Evolutionary conservation across 2,888 invertebrate species (phyloP).

Genomic region (Plemyria rubiginata): DNA sequence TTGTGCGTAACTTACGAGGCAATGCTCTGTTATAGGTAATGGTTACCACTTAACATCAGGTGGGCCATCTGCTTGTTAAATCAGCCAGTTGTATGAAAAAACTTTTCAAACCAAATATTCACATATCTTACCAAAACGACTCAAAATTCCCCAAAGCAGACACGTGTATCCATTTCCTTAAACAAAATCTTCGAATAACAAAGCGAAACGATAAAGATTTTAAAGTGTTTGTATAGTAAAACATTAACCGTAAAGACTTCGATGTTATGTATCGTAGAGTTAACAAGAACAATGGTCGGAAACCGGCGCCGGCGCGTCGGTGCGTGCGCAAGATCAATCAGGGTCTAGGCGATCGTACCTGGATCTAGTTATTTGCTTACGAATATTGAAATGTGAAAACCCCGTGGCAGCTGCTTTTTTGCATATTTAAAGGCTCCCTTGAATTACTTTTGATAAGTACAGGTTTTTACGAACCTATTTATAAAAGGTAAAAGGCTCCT

Average conservation of each 20-base stretch:
- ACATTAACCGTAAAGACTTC: constrained; percentile 10
- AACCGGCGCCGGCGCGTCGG: constrained; percentile 55
- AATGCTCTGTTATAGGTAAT: too few relatives aligned
- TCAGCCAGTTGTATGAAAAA: too few relatives aligned
- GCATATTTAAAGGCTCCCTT: too few relatives aligned
- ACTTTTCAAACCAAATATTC: too few relatives aligned
- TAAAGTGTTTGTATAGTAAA: constrained; percentile 12
- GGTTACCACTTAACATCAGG: too few relatives aligned
- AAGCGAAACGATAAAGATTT: not conserved
- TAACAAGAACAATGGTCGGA: constrained; percentile 60
- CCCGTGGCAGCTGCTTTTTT: too few relatives aligned
- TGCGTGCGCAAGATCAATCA: constrained; percentile 47
- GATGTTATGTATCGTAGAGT: constrained; percentile 25
- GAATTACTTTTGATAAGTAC: too few relatives aligned
- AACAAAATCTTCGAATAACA: not conserved
- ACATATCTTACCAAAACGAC: not conserved
- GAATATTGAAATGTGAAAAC: constrained; percentile 5
- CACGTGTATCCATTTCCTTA: not conserved
- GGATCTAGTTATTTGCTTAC: constrained; percentile 32
- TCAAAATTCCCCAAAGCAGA: not conserved
- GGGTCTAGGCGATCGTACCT: constrained; percentile 18
- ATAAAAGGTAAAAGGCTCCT: too few relatives aligned
- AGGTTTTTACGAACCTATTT: too few relatives aligned
- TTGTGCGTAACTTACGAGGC: too few relatives aligned
- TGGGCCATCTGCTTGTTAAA: too few relatives aligned